Evolutionary conservation across 2,797 vertebrate genomes (phyloP), one percentile per base, ranked within the genome.

Genomic region (Dicrostonyx torquatus): DNA sequence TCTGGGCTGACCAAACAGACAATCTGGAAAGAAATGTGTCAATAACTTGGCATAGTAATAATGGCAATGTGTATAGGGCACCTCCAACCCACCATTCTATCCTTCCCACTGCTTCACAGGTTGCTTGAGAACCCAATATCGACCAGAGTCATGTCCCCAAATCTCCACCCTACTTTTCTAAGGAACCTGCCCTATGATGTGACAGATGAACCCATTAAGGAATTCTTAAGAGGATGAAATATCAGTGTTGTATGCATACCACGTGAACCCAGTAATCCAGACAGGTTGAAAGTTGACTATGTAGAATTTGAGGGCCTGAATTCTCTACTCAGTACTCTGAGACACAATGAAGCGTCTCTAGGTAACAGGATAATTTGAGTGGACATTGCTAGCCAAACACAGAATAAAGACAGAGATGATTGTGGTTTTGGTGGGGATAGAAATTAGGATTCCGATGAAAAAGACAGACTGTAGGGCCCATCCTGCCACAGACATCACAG

Each of bases 1-100:
- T 98, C 98, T 99, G 99, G 99, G 99, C 99, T 1, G 99, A 99
- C 90, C 99, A 99, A 98, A 99, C 99, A 0, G 99, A 99, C 0
- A 99, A 99, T 97, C 97, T 99, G 97, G 99, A 99, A 55, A 99
- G 99, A 96, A 99, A 99, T 98, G 99, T 40, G 53, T 40, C n/a
- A 58, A 37, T n/a, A 58, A 58, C 50, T 40, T 80, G 78, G 53
- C 34, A 37, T 26, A 55, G 20, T 79, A 80, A 80, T 2, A 3
- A 40, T 40, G 50, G 40, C 50, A 50, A 40, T 58, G 78, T 37
- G 50, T 37, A 24, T 7, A 37, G 77, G 77, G 11, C 34, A 37
- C 18, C 77, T 55, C 53, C 12, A 60, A 17, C 40, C 40, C 11
- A 40, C 22, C 6, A 17, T 34, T 15, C 50, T n/a, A 40, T 80